Percentiles rank a stretch among this genome's conserved stretches.
Evolutionary conservation across 2,113 vertebrate species (phyloP).

Genomic region (Barnardius zonarius): DNA sequence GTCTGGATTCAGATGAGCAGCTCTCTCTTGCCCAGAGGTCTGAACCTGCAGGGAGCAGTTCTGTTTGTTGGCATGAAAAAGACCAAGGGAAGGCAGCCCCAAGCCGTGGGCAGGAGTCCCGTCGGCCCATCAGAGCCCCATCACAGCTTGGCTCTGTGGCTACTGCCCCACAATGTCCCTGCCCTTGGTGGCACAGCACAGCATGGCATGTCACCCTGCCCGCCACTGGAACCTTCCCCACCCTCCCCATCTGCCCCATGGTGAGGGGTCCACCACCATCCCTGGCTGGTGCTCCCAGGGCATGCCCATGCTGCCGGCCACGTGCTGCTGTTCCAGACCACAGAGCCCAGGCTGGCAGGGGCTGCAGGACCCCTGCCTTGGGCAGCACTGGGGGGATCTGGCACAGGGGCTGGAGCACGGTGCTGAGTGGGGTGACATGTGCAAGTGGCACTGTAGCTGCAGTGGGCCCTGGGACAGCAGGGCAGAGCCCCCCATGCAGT

Average conservation of each 20-base stretch:
- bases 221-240: neutral
- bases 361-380: neutral
- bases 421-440: neutral
- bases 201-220: neutral
- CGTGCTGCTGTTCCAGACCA: neutral
- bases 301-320: accelerated
- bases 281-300: neutral
- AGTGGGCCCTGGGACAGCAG: neutral
- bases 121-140: too few relatives aligned
- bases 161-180: neutral
- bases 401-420: neutral
- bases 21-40: accelerated
- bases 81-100: neutral
- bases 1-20: neutral
- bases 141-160: accelerated
- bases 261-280: accelerated
- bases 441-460: neutral
- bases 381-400: neutral
- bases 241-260: neutral
- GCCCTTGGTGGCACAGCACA: accelerated
- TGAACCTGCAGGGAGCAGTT: neutral
- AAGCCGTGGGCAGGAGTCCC: too few relatives aligned
- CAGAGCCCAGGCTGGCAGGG: neutral
- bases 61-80: neutral
- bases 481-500: neutral